Base-by-base conservation (phyloP, 2,888 invertebrate genomes). In the Drosophila meridiana region DNA sequence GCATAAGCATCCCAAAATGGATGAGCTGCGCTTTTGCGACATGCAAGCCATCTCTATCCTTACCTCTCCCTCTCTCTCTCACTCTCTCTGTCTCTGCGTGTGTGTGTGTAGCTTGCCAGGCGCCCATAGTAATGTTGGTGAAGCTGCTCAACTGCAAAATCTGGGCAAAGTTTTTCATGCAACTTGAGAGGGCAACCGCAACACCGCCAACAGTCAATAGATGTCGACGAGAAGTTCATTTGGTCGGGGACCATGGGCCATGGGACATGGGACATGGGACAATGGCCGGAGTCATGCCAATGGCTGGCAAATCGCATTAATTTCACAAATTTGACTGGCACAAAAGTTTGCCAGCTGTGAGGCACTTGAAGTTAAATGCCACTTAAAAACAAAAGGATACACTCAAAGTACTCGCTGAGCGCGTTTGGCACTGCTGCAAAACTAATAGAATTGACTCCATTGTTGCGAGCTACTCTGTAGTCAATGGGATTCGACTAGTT, bases 331-430 rank as follows among this genome's bases (percentile, higher is more conserved):
- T 90, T 88, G 82, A 83, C 87, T 84, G 73, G 76, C 75, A 74
- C 71, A 78, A 89, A 89, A 90, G 73, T 88, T 88, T 81, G 68
- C 66, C 70, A 67, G 73, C 78, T 38, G 59, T 74, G 72, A 75
- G 82, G 69, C 86, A 89, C 83, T 89, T 78, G 69, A 89, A 87
- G 79, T 74, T 85, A 85, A 87, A 78, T 70, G 85, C 74, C 85
- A 89, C 89, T 89, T 87, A 80, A 86, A 87, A 87, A 87, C 85
- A 86, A 89, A 84, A 84, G 69, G 78, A 87, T 80, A 74, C 74
- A 78, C 66, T 69, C 56, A 47, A 61, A 56, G 50, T 32, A 8
- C n/a, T 4, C 28, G 38, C 30, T 11, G 30, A 58, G 11, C 36
- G 70, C 53, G 45, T 38, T 58, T 68, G 45, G 45, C 58, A 68